These are phyloP conservation scores for Trichopria drosophilae DNA, from an alignment of 2,888 invertebrate genomes.

Conservation along the genomic window DNA sequence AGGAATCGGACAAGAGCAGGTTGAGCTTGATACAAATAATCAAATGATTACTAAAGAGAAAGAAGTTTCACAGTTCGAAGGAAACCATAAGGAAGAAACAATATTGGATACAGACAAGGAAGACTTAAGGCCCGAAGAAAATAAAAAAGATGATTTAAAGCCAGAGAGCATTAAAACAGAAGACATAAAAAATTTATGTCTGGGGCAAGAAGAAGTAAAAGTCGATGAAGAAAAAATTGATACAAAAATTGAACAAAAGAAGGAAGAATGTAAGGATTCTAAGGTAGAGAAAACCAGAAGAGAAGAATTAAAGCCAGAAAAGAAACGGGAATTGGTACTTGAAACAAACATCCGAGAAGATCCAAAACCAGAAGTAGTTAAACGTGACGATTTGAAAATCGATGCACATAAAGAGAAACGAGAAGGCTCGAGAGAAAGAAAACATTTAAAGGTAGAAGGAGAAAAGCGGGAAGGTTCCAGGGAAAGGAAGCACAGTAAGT, in stretches of 20 bases:
- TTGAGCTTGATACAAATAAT: background rate
- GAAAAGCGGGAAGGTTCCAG: slow-evolving; percentile 34
- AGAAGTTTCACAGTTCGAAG: background rate
- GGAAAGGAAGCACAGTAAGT: no score
- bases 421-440: slow-evolving; percentile 31
- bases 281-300: slow-evolving; percentile 14
- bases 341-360: slow-evolving; percentile 35
- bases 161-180: background rate
- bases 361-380: slow-evolving; percentile 22
- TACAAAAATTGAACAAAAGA: background rate
- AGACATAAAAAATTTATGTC: background rate
- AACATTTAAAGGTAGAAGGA: slow-evolving; percentile 34
- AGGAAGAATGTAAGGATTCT: slow-evolving; percentile 2
- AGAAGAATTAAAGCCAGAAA: slow-evolving; percentile 26
- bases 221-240: slow-evolving; percentile 6
- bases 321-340: slow-evolving; percentile 31
- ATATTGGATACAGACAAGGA: slow-evolving; percentile 9
- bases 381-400: slow-evolving; percentile 31
- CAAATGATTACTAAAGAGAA: background rate
- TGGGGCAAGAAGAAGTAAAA: slow-evolving; percentile 29
- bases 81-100: slow-evolving; percentile 6
- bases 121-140: no score
- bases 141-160: slow-evolving; percentile 23
- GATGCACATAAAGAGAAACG: slow-evolving; percentile 35
- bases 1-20: slow-evolving; percentile 24